Base-by-base conservation (phyloP, 1,140 invertebrate species). In the Antheraea mylitta region DNA sequence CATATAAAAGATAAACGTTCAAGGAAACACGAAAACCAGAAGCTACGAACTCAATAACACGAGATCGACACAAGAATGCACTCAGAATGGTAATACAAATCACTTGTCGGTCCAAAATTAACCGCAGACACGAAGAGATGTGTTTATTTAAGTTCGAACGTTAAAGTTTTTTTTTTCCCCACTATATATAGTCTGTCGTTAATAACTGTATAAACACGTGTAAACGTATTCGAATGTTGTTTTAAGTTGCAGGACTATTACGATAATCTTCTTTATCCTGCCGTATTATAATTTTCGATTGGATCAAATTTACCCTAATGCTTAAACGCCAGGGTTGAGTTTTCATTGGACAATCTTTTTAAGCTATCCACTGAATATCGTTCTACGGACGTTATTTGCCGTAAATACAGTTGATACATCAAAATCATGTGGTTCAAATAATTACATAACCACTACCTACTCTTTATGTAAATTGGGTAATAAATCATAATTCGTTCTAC, bases 231-330 rank as follows among this genome's bases (percentile, higher is more conserved):
- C 76, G 71, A 79, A 77, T 75, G 73, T 66, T 73, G 71, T 68
- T 71, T 73, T 72, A 70, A 77, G 70, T 66, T 69, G 59, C 42
- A 18, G 66, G 66, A 59, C 69, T 75, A 80, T 83, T 83, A 81
- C 80, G 73, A 72, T 86, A 86, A 86, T 86, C 84, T 80, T 76
- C 80, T 80, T 78, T 81, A 80, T 71, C 68, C 64, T 58, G 64
- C 45, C 66, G 63, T 69, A 37, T n/a, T 6, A 16, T 16, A 53
- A 16, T 16, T 53, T 13, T 53, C 11, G 30, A 37, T 13, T 18
- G 19, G 30, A 68, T 70, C 67, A 42, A 48, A 58, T 22, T 30
- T 65, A 79, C 77, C 76, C 65, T 74, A 74, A 58, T 6, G 0
- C 7, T 36, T 8, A 66, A 61, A 60, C 18, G 13, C 59, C 66